Percentiles rank a stretch among this genome's conserved stretches.
phyloP scores from a whole-genome alignment of 2,888 invertebrate species.

The Cacoxenus indagator region DNA sequence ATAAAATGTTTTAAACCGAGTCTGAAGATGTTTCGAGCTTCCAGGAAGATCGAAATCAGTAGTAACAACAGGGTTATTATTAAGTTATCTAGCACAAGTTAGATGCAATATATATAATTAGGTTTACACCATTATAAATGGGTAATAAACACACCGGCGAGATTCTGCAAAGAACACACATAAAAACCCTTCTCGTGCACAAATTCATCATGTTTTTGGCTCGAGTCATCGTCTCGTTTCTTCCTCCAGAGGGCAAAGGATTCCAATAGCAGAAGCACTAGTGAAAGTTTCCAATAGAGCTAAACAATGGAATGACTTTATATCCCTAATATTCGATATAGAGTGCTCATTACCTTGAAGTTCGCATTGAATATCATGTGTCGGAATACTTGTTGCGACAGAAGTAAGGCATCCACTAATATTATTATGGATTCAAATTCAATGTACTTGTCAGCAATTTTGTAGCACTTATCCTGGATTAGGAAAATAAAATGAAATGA shows the following conservation, averaged over 20 bases:
- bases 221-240: conserved; percentile 45
- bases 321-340: neutral
- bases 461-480: conserved; percentile 79
- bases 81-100: conserved; percentile 50
- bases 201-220: conserved; percentile 57
- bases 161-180: conserved; percentile 73
- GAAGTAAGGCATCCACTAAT: conserved; percentile 85
- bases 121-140: neutral
- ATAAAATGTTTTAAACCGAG: conserved; percentile 38
- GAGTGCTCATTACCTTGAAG: conserved; percentile 80
- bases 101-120: neutral
- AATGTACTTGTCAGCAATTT: conserved; percentile 88
- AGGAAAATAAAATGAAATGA: neutral
- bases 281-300: conserved; percentile 84
- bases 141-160: conserved; percentile 51
- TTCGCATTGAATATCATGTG: conserved; percentile 87
- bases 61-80: conserved; percentile 51
- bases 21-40: conserved; percentile 30
- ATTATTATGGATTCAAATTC: conserved; percentile 92
- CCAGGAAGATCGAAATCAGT: conserved; percentile 37
- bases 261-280: conserved; percentile 84
- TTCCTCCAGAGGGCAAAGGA: conserved; percentile 81
- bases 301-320: conserved; percentile 51
- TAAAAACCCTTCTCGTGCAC: conserved; percentile 76
- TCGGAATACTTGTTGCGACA: conserved; percentile 85